These are phyloP conservation scores for Rhorus exstirpatorius DNA, from an alignment of 2,888 invertebrate species.

Conservation along the genomic window DNA sequence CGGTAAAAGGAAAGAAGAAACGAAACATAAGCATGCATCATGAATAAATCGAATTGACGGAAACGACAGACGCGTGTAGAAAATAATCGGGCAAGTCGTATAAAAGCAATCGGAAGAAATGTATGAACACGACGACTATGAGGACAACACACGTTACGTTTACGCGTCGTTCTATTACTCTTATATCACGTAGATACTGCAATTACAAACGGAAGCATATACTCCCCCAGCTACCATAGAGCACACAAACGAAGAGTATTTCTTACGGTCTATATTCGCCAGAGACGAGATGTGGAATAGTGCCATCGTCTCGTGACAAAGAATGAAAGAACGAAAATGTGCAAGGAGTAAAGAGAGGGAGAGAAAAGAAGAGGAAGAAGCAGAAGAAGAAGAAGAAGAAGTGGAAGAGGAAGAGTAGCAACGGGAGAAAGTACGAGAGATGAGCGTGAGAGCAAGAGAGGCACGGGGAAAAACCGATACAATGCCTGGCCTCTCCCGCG, in stretches of 20 bases:
- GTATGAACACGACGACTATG: slow-evolving; percentile 28
- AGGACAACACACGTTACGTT: slow-evolving; percentile 16
- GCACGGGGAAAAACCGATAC: slow-evolving; percentile 84
- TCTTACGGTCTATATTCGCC: slow-evolving; percentile 47
- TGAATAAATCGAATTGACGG: too few species aligned
- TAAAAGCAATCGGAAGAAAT: not conserved
- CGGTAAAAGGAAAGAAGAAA: too few species aligned
- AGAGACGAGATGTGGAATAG: slow-evolving; percentile 55
- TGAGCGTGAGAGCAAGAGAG: slow-evolving; percentile 66
- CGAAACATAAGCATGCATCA: too few species aligned
- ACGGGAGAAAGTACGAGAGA: slow-evolving; percentile 69
- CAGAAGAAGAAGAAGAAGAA: slow-evolving; percentile 3
- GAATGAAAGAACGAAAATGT: slow-evolving; percentile 34
- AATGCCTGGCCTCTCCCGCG: slow-evolving; percentile 85
- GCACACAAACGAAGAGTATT: slow-evolving; percentile 13
- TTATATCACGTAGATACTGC: not conserved
- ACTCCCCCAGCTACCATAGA: too few species aligned
- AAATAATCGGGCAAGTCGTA: not conserved
- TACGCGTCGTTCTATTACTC: not conserved
- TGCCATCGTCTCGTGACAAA: slow-evolving; percentile 62
- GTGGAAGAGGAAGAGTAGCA: slow-evolving; percentile 35
- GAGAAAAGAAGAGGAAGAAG: slow-evolving; percentile 5
- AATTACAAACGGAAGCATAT: slow-evolving; percentile 15
- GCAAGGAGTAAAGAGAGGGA: slow-evolving; percentile 23
- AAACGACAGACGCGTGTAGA: not conserved